These are phyloP conservation scores for Enteromius trimaculatus DNA, from an alignment of 2,797 vertebrate genomes.

Conservation along the genomic window DNA sequence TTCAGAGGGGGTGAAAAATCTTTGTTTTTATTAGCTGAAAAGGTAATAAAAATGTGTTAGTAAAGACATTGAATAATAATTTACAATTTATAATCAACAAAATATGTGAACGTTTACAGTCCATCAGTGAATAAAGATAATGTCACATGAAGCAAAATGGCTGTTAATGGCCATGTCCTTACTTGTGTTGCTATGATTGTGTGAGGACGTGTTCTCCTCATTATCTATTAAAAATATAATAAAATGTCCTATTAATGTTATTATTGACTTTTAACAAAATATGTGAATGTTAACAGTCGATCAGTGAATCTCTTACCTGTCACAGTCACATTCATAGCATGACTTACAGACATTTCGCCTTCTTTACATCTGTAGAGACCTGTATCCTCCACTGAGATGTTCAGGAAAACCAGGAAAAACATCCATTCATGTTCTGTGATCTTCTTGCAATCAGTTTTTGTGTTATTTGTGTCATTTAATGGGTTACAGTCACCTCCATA, in stretches of 20 bases:
- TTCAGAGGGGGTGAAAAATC: neutral
- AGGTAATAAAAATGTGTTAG: neutral
- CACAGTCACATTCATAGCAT: slow-evolving; percentile 53
- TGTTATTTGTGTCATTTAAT: slow-evolving; percentile 16
- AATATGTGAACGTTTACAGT: neutral
- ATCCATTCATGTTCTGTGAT: neutral
- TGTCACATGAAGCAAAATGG: neutral
- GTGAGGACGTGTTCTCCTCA: fast-evolving
- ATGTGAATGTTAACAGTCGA: neutral
- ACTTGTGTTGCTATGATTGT: neutral
- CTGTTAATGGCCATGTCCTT: neutral
- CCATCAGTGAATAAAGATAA: neutral
- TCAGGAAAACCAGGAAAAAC: slow-evolving; percentile 39
- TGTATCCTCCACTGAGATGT: slow-evolving; percentile 36
- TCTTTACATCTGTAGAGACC: slow-evolving; percentile 60
- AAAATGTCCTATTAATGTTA: neutral
- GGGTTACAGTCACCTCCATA: neutral
- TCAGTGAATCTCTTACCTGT: slow-evolving; percentile 42
- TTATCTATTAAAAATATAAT: neutral
- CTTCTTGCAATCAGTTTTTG: neutral
- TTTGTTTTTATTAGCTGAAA: neutral
- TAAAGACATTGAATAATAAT: neutral
- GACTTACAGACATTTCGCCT: neutral
- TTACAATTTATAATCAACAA: neutral
- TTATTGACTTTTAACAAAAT: neutral